phyloP scores from a whole-genome alignment of 2,113 vertebrate species.

The Salvelinus fontinalis region DNA sequence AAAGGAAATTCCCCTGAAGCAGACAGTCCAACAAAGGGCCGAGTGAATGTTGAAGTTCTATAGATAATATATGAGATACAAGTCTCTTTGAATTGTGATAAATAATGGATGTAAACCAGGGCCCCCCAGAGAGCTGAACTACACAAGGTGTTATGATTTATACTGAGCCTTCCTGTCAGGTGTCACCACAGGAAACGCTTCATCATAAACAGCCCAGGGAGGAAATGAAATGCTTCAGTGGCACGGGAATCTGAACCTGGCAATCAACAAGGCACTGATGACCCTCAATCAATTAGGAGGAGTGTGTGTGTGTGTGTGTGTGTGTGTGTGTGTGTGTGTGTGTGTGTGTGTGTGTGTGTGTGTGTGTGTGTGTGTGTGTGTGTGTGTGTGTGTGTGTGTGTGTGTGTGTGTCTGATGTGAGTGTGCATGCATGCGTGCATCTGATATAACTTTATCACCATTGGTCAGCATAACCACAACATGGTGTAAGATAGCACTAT shows the following conservation, averaged over 20 bases:
- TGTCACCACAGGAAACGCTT: conserved; percentile 60
- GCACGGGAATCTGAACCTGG: conserved; percentile 67
- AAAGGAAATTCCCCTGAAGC: not conserved
- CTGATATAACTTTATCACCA: not conserved
- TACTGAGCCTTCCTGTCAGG: conserved; percentile 58
- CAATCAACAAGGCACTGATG: conserved; percentile 64
- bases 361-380: conserved; percentile 30
- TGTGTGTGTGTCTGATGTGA: not conserved
- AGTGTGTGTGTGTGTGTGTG: conserved; percentile 27
- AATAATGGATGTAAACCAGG: conserved; percentile 59
- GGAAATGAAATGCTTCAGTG: conserved; percentile 62
- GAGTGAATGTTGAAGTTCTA: conserved; percentile 16
- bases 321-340: conserved; percentile 27
- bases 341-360: not conserved
- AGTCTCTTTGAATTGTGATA: conserved; percentile 53
- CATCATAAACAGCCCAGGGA: conserved; percentile 59
- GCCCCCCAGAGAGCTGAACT: conserved; percentile 27
- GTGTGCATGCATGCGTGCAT: not conserved
- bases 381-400: conserved; percentile 32
- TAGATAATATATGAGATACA: conserved; percentile 43
- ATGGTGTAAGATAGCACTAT: conserved; percentile 37
- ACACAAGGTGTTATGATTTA: conserved; percentile 48
- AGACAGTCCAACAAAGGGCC: not conserved
- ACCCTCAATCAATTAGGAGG: conserved; percentile 67
- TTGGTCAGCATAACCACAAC: conserved; percentile 23